Percentiles rank a stretch among this genome's conserved stretches.
These are phyloP conservation scores for Caenorhabditis virilis DNA, from an alignment of 2,888 invertebrate genomes.

Conservation along the genomic window DNA sequence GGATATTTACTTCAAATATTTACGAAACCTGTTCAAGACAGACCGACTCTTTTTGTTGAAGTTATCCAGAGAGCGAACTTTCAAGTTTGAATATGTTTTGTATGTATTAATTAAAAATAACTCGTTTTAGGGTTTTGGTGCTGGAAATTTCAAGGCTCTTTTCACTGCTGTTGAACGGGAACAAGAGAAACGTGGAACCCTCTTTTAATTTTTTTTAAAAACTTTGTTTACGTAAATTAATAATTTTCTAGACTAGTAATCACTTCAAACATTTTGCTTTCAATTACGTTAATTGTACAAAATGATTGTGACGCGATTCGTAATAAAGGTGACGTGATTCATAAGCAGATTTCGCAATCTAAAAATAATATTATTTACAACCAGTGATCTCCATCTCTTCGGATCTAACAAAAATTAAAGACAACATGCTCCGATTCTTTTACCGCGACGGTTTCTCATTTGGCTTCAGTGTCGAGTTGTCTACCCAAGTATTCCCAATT, in stretches of 20 bases:
- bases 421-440: no score
- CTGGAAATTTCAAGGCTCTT: constrained; percentile 95
- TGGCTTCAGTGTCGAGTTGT: constrained; percentile 83
- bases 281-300: no score
- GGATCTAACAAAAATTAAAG: no score
- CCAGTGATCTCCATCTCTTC: no score
- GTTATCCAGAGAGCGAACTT: constrained; percentile 94
- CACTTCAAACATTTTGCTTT: no score
- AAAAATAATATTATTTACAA: no score
- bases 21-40: constrained; percentile 90
- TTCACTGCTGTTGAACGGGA: constrained; percentile 96
- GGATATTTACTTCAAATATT: constrained; percentile 68
- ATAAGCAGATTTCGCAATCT: no score
- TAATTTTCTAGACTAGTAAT: no score
- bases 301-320: no score
- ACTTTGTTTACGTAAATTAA: no score
- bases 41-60: constrained; percentile 94
- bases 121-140: constrained; percentile 87
- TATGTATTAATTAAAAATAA: background rate
- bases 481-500: constrained; percentile 90
- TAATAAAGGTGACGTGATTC: no score
- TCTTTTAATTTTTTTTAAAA: constrained; percentile 78
- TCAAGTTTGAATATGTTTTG: constrained; percentile 60
- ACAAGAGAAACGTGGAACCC: constrained; percentile 90
- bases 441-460: constrained; percentile 50